Base-by-base conservation (phyloP, 2,797 vertebrate genomes). In the Pseudochirops cupreus region DNA sequence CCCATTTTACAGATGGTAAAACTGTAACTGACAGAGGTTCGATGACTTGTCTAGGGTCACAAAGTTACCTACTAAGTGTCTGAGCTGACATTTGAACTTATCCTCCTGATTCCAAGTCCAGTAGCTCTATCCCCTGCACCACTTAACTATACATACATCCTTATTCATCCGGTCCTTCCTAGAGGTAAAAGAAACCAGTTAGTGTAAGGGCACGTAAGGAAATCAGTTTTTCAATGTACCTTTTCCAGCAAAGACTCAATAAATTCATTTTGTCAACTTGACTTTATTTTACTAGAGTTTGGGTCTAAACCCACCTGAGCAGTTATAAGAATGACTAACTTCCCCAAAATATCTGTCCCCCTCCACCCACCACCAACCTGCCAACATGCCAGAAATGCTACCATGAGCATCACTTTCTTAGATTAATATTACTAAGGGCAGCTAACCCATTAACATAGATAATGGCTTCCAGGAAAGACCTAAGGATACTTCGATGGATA, bases 291-390 rank as follows among this genome's bases (percentile, higher is more conserved):
- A 14, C 39, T 52, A 53, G 46, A 92, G 6, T 3, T 39, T 91
- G 94, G 0, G 13, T 56, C 90, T 52, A n/a, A 67, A 89, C 56
- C 28, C 56, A 74, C 55, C 10, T 55, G 46, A 74, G 2, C 57
- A 67, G 57, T 91, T 92, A 87, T 87, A 95, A 95, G 56, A 93
- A 92, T 50, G n/a, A 91, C 90, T 52, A 54, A 6, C 9, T 58
- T 21, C 93, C n/a, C 28, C 46, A 52, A 92, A 74, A 57, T 18
- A 56, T 46, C 0, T 92, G 13, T 12, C 0, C 57, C 67, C 58
- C 59, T 1, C 11, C 90, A 9, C 56, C 56, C 24, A 26, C 31
- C 39, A 10, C 52, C 31, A 24, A 58, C 18, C 10, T 90, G 56
- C 53, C 53, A 9, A 55, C 7, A 10, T 55, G 21, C 12, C 16